A percentile compares a stretch with the other conserved stretches of the same genome.
These are phyloP conservation scores for Palythoa heliodiscus DNA, from an alignment of 92 coral and sea anemone genomes.

Conservation along the genomic window DNA sequence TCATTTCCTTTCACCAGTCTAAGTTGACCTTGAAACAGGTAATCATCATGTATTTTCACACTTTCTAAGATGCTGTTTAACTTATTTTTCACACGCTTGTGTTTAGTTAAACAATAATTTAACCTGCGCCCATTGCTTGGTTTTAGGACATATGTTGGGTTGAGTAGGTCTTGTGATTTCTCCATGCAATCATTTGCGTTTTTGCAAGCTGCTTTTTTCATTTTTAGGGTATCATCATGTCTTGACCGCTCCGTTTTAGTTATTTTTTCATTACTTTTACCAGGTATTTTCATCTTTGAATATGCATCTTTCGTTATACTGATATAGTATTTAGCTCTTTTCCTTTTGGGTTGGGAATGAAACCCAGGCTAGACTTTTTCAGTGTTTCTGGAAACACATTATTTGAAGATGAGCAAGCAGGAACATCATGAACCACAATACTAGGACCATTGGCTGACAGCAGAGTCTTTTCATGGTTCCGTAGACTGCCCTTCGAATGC, in stretches of 20 bases:
- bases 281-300: too few species aligned
- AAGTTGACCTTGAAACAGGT: constrained; percentile 19
- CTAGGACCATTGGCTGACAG: too few species aligned
- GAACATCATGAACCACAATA: too few species aligned
- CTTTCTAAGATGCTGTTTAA: constrained; percentile 17
- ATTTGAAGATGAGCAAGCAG: too few species aligned
- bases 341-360: too few species aligned
- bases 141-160: constrained; percentile 1
- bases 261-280: too few species aligned
- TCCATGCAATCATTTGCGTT: constrained; percentile 26
- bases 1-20: constrained; percentile 7
- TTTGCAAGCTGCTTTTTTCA: constrained; percentile 37
- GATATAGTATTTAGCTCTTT: too few species aligned
- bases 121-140: constrained; percentile 15
- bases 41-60: constrained; percentile 15
- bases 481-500: too few species aligned
- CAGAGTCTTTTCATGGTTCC: too few species aligned
- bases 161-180: constrained; percentile 19
- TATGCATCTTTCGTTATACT: too few species aligned
- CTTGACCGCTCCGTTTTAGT: constrained; percentile 24
- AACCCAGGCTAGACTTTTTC: too few species aligned
- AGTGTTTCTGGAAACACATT: too few species aligned
- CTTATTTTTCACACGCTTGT: constrained; percentile 6
- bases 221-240: constrained; percentile 31
- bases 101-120: not conserved